These are phyloP conservation scores for Rhinopomastus cyanomelas DNA, from an alignment of 2,113 vertebrate species.

Conservation along the genomic window DNA sequence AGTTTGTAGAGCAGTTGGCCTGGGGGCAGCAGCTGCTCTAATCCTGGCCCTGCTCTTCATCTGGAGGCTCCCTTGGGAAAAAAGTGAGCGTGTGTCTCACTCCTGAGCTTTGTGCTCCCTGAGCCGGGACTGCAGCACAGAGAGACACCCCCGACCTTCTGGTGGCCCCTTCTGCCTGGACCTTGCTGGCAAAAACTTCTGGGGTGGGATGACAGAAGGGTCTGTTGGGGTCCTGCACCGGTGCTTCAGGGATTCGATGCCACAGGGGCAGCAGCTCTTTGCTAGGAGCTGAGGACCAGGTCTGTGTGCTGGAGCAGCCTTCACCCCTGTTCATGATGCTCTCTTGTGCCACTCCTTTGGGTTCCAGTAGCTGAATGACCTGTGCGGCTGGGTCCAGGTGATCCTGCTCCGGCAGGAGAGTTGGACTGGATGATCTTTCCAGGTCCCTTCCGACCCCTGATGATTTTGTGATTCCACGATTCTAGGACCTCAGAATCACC, in stretches of 20 bases:
- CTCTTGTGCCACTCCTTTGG: neutral
- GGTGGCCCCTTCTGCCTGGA: neutral
- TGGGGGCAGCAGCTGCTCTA: constrained; percentile 47
- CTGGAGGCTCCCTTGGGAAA: neutral
- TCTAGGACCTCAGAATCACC: no score
- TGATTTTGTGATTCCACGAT: no score
- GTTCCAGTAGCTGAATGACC: neutral
- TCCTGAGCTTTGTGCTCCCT: neutral
- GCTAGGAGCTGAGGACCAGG: neutral
- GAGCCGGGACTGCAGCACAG: neutral
- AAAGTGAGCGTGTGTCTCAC: neutral
- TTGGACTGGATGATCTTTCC: no score
- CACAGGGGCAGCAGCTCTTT: neutral
- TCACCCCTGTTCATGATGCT: neutral
- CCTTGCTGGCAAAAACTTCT: neutral
- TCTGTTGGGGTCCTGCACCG: neutral
- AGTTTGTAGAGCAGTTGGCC: constrained; percentile 40
- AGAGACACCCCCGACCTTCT: neutral
- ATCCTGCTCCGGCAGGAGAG: no score
- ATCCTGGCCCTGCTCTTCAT: constrained; percentile 33
- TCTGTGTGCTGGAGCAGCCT: neutral
- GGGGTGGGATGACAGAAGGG: neutral
- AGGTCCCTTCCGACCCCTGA: no score
- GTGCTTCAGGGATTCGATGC: neutral
- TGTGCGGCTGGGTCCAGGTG: no score